Percentiles rank a stretch among this genome's conserved stretches.
Conservation (phyloP, 2,888 invertebrate genomes). For the Acrocyrtus sp. region DNA sequence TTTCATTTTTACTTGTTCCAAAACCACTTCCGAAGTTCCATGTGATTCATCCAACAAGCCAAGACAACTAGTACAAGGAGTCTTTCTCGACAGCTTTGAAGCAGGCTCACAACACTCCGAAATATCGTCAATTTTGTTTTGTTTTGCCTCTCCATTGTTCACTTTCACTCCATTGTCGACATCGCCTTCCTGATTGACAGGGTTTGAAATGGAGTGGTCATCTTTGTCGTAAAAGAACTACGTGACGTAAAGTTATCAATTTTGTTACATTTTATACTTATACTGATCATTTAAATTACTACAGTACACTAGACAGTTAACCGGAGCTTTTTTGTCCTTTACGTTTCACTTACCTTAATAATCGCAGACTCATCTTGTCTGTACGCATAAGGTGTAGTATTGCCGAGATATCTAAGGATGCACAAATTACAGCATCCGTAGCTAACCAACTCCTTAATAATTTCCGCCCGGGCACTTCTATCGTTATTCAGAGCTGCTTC, state of each 20-base stretch:
- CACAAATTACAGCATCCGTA: slow-evolving; percentile 76
- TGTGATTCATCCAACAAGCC: slow-evolving; percentile 75
- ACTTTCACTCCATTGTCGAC: neutral
- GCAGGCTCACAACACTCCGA: slow-evolving; percentile 63
- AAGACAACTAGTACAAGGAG: slow-evolving; percentile 77
- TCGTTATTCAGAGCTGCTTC: slow-evolving; percentile 21
- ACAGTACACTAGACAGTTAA: no score
- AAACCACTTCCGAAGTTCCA: slow-evolving; percentile 68
- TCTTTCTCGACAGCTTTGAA: slow-evolving; percentile 69
- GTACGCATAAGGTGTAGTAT: slow-evolving; percentile 71
- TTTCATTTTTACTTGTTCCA: no score
- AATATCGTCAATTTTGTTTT: slow-evolving; percentile 8
- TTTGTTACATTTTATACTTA: no score
- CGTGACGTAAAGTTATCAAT: neutral
- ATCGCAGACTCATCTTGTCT: slow-evolving; percentile 69
- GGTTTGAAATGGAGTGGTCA: no score
- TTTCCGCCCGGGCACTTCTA: slow-evolving; percentile 18
- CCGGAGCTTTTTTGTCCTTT: no score
- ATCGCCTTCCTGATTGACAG: no score
- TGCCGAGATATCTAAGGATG: slow-evolving; percentile 75
- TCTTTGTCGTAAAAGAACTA: neutral
- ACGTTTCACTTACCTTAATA: slow-evolving; percentile 69
- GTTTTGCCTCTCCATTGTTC: neutral
- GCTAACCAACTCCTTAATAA: slow-evolving; percentile 50
- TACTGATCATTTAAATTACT: neutral